Conservation (phyloP, 1,140 invertebrate genomes). For the Paralvinella palmiformis region DNA sequence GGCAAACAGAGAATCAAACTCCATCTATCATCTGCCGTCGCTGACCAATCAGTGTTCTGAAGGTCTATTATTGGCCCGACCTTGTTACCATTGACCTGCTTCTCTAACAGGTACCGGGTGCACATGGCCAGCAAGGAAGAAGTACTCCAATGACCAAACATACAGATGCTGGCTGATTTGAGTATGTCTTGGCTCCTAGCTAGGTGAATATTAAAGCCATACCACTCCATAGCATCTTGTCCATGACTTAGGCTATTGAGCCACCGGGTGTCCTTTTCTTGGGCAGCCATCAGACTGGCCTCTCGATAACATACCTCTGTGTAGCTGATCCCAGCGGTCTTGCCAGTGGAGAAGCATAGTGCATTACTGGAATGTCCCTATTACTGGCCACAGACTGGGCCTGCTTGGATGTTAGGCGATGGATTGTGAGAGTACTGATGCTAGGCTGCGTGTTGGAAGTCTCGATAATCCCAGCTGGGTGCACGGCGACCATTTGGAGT, state of each 20-base stretch:
- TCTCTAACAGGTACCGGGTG: conserved; percentile 5
- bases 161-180: conserved; percentile 2
- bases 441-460: neutral
- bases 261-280: neutral
- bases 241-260: neutral
- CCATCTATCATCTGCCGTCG: conserved; percentile 4
- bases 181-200: neutral
- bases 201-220: conserved; percentile 3
- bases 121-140: neutral
- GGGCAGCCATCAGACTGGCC: conserved; percentile 5
- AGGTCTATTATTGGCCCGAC: neutral
- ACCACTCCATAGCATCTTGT: conserved; percentile 9
- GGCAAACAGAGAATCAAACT: neutral
- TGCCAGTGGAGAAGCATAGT: conserved; percentile 1
- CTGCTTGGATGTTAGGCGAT: neutral
- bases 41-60: conserved; percentile 4
- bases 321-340: neutral
- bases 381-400: neutral
- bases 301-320: too few species aligned
- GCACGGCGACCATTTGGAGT: neutral
- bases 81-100: neutral
- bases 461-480: conserved; percentile 4
- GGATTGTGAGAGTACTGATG: neutral
- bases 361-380: neutral
- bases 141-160: conserved; percentile 2